Conservation (phyloP, 2,113 vertebrate genomes). For the Ptilonorhynchus violaceus region DNA sequence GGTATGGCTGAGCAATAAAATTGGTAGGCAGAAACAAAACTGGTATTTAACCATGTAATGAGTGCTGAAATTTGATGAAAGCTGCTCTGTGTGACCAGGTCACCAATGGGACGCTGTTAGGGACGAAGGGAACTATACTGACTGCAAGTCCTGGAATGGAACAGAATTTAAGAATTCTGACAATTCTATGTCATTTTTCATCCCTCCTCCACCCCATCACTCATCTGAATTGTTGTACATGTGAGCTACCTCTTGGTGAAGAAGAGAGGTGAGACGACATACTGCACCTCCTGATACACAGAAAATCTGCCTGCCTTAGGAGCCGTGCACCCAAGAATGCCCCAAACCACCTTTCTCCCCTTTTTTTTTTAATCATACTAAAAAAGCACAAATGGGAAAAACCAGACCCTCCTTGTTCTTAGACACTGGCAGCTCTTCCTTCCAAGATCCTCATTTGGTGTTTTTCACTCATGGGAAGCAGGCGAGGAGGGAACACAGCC, state of each 20-base stretch:
- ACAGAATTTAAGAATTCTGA: background rate
- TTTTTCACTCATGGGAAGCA: background rate
- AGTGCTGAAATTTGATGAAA: background rate
- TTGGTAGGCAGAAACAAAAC: background rate
- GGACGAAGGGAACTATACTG: background rate
- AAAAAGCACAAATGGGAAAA: background rate
- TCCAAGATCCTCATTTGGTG: fast-evolving
- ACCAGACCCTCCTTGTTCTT: fast-evolving
- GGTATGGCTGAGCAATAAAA: background rate
- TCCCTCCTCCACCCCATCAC: fast-evolving
- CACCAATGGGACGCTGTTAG: background rate
- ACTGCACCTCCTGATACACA: fast-evolving
- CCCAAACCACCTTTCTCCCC: background rate
- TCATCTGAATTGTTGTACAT: fast-evolving
- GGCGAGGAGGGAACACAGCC: fast-evolving
- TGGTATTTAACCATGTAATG: background rate
- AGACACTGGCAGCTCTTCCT: background rate
- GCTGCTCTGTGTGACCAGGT: background rate
- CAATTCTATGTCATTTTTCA: background rate
- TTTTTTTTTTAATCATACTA: background rate
- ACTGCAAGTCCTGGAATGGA: background rate
- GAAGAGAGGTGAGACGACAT: fast-evolving
- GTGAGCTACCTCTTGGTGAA: background rate
- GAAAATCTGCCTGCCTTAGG: background rate
- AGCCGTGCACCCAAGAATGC: background rate